A percentile compares a stretch with the other conserved stretches of the same genome.
Evolutionary conservation across 1,140 invertebrate genomes (phyloP).

Genomic region (Drosophila kanapiae): DNA sequence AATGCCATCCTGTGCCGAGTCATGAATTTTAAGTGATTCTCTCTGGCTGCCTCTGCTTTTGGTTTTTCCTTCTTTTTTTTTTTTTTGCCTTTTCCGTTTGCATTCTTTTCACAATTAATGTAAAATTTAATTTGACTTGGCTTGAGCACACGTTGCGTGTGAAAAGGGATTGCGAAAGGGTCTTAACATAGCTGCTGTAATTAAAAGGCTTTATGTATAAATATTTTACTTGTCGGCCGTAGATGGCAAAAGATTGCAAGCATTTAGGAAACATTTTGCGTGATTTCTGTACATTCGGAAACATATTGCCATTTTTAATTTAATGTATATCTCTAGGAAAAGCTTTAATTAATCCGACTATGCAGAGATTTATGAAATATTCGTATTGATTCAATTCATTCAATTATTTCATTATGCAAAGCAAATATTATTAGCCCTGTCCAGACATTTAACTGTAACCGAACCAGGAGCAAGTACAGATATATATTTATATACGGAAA

Average conservation of each 20-base stretch:
- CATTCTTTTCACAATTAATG: slow-evolving; percentile 58
- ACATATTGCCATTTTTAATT: background rate
- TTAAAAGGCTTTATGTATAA: slow-evolving; percentile 45
- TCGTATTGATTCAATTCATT: slow-evolving; percentile 6
- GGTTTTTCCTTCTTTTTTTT: slow-evolving; percentile 2
- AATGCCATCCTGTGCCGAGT: slow-evolving; percentile 55
- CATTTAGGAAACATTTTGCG: slow-evolving; percentile 5
- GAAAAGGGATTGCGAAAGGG: slow-evolving; percentile 41
- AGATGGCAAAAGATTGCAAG: slow-evolving; percentile 9
- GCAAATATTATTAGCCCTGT: slow-evolving; percentile 30
- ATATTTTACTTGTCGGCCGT: slow-evolving; percentile 36
- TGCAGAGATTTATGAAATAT: slow-evolving; percentile 9
- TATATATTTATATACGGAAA: background rate
- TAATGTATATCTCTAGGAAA: background rate
- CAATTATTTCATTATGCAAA: slow-evolving; percentile 35
- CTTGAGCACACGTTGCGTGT: slow-evolving; percentile 50
- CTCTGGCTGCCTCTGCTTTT: slow-evolving; percentile 13
- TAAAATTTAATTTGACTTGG: slow-evolving; percentile 59
- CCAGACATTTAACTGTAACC: slow-evolving; percentile 24
- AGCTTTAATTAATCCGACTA: background rate
- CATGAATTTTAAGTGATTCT: slow-evolving; percentile 79
- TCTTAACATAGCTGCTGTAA: slow-evolving; percentile 23
- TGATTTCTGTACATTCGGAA: background rate
- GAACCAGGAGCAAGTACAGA: slow-evolving; percentile 1
- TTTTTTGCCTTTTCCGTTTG: slow-evolving; percentile 33